Evolutionary conservation across 2,797 vertebrate species (phyloP), one percentile per base, ranked within the genome.

Genomic region (Mormyrus proboscirostris): DNA sequence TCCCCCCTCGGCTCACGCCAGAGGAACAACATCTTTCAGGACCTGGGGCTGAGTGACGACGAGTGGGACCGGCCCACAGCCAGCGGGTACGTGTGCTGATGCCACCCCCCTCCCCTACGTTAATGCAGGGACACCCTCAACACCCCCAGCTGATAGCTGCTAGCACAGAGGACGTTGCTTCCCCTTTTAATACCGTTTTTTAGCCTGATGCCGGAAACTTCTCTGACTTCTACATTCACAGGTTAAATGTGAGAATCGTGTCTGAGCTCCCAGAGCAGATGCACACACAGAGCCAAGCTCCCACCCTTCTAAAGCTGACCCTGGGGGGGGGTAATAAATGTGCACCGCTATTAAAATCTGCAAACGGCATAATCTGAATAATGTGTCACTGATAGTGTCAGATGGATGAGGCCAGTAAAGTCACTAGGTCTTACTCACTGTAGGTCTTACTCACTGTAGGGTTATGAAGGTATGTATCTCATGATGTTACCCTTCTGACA

Each of bases 31-130:
- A 95, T 96, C 0, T 97, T 97, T 89, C 97, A 96, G 4, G 98
- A 99, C 47, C 92, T 97, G 55, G 97, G 97, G 0, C 96, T 98
- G 92, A 97, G 96, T 38, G 96, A 97, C 2, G 97, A 99, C 0
- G 97, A 98, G 38, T 99, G 98, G 98, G 98, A 98, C 89, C 96
- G 94, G 83, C 96, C 97, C 14, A 93, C 96, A 0, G 94, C 96
- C 0, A 97, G 96, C 93, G 96, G 97, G 98, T 99, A 93, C 94
- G 92, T 53, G 29, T 5, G 12, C 22, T 8, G 4, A 14, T n/a
- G 53, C 41, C 9, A 16, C 47, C 84, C n/a, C 47, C 22, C 29
- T 33, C 29, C 29, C 29, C 29, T 33, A 33, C 29, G 29, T 33
- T 33, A 33, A 33, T 33, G 29, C 29, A 33, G 29, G 33, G 33